phyloP scores from a whole-genome alignment of 2,888 invertebrate genomes.

The Anthoptus insignis region DNA sequence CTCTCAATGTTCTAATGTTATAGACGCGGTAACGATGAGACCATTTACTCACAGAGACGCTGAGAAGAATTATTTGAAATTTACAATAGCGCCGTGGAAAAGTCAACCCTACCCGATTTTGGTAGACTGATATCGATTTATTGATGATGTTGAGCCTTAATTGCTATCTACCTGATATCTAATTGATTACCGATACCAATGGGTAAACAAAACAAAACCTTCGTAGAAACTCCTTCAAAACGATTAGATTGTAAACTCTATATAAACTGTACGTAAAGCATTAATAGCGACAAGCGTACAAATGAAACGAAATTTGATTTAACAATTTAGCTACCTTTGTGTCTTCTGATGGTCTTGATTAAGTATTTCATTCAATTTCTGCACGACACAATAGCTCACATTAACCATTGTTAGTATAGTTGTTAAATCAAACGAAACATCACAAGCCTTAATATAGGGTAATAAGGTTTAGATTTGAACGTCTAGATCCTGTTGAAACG shows the following conservation, averaged over 20 bases:
- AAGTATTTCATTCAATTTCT: conserved; percentile 17
- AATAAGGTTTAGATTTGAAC: conserved; percentile 4
- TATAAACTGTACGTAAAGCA: too few species aligned
- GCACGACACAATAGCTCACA: conserved; percentile 13
- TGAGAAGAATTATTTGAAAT: too few species aligned
- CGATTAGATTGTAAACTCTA: too few species aligned
- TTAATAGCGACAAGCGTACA: too few species aligned
- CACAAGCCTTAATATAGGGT: background rate
- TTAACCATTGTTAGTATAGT: conserved; percentile 15
- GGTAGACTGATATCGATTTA: too few species aligned
- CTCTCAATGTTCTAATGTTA: conserved; percentile 5
- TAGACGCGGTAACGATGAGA: background rate
- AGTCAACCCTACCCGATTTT: too few species aligned
- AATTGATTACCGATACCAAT: too few species aligned
- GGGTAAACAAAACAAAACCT: too few species aligned
- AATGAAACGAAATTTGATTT: background rate
- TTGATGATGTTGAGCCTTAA: too few species aligned
- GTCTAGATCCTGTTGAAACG: background rate
- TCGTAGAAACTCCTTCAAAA: too few species aligned
- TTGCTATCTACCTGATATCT: too few species aligned
- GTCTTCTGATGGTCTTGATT: conserved; percentile 17
- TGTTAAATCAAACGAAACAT: background rate
- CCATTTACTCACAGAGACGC: background rate
- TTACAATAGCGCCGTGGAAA: too few species aligned
- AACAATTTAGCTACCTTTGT: background rate